Conservation (phyloP, 2,797 vertebrate genomes). For the Myoxocephalus aenaeus region DNA sequence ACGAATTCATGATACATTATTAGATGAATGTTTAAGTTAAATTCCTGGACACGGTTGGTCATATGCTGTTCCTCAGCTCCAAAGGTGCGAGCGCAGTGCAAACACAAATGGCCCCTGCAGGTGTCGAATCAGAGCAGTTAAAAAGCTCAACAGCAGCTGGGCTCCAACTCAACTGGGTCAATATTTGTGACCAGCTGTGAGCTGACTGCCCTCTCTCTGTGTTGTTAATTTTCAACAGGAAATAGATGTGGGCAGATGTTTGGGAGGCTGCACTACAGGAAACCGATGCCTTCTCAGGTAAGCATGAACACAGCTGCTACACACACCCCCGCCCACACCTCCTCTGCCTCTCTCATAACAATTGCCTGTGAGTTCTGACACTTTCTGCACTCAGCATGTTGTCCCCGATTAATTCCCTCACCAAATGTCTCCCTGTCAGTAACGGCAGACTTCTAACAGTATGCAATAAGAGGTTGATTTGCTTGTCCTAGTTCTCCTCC, state of each 20-base stretch:
- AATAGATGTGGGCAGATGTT: conserved; percentile 91
- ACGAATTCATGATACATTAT: background rate
- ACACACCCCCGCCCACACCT: conserved; percentile 32
- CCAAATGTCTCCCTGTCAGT: conserved; percentile 53
- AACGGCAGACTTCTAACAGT: background rate
- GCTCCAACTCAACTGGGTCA: conserved; percentile 58
- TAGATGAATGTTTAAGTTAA: background rate
- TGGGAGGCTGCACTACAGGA: conserved; percentile 87
- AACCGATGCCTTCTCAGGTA: conserved; percentile 87
- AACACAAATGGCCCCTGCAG: conserved; percentile 82
- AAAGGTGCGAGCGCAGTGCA: conserved; percentile 65
- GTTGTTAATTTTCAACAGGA: conserved; percentile 91
- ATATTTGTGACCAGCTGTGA: conserved; percentile 80
- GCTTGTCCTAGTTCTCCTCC: background rate
- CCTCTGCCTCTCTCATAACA: conserved; percentile 49
- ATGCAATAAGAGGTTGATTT: background rate
- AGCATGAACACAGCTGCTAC: conserved; percentile 81
- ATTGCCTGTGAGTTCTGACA: conserved; percentile 68
- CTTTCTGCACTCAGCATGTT: conserved; percentile 44
- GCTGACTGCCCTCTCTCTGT: conserved; percentile 84
- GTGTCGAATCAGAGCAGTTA: conserved; percentile 80
- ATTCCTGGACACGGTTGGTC: conserved; percentile 10
- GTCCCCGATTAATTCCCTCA: conserved; percentile 27
- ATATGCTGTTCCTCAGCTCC: conserved; percentile 45
- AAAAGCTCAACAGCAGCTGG: conserved; percentile 70